phyloP scores from a whole-genome alignment of 1,140 invertebrate genomes.

The Pseudomyrmex concolor region DNA sequence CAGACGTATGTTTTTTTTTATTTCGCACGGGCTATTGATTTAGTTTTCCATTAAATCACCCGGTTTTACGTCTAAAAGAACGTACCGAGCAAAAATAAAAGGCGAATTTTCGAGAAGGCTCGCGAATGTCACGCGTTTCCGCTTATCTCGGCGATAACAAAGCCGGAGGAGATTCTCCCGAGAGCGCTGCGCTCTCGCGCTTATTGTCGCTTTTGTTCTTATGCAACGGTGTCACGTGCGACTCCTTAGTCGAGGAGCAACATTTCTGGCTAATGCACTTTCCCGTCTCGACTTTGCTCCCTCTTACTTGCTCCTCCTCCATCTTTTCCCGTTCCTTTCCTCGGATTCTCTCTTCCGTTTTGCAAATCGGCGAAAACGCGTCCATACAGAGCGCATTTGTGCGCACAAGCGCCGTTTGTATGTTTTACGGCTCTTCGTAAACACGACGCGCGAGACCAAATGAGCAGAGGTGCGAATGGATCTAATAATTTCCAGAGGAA shows the following conservation, averaged over 20 bases:
- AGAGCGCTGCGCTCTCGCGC: constrained; percentile 18
- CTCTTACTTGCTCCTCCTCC: neutral
- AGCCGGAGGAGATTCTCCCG: constrained; percentile 33
- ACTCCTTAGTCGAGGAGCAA: constrained; percentile 29
- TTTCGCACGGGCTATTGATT: too few relatives aligned
- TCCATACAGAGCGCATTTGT: constrained; percentile 38
- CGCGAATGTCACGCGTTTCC: constrained; percentile 39
- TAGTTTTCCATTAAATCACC: neutral
- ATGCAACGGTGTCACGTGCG: constrained; percentile 49
- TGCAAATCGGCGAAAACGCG: constrained; percentile 34
- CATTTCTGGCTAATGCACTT: constrained; percentile 44
- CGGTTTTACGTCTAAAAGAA: constrained; percentile 22
- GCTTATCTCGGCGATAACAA: constrained; percentile 52
- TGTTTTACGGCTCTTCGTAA: constrained; percentile 24
- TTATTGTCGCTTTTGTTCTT: constrained; percentile 49
- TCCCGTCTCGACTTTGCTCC: neutral
- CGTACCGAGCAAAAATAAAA: constrained; percentile 28
- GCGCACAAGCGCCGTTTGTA: constrained; percentile 20
- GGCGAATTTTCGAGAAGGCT: constrained; percentile 1
- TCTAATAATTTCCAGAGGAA: constrained; percentile 42
- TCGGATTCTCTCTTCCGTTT: neutral
- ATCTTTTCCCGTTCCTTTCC: neutral
- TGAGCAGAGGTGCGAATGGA: constrained; percentile 26
- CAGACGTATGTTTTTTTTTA: too few relatives aligned
- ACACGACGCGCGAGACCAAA: neutral